A percentile compares a stretch with the other conserved stretches of the same genome.
phyloP scores from a whole-genome alignment of 1,140 invertebrate genomes.

The Drosophila serrata region DNA sequence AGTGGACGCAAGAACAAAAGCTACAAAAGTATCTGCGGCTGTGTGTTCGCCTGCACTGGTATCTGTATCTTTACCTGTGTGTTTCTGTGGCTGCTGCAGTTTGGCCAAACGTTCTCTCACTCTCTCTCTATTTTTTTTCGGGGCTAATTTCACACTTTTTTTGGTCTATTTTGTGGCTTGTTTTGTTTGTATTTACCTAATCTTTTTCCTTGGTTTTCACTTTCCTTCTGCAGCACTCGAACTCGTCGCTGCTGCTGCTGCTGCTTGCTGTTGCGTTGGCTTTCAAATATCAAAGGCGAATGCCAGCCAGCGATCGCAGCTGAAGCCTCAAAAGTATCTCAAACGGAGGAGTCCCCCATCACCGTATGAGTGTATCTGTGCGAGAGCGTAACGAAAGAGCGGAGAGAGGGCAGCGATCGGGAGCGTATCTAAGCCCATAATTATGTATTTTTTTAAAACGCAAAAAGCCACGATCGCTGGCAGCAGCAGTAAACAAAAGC shows the following conservation, averaged over 20 bases:
- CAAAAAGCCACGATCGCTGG: slow-evolving; percentile 59
- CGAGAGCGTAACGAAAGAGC: slow-evolving; percentile 11
- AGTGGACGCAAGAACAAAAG: slow-evolving; percentile 78
- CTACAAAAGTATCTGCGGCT: slow-evolving; percentile 41
- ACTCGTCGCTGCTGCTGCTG: slow-evolving; percentile 32
- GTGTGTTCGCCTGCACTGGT: background rate
- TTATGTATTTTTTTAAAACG: slow-evolving; percentile 84
- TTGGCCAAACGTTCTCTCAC: slow-evolving; percentile 40
- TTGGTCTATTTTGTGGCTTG: slow-evolving; percentile 13
- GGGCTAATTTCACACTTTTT: slow-evolving; percentile 27
- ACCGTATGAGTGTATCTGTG: background rate
- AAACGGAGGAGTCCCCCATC: slow-evolving; percentile 22
- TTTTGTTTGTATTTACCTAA: slow-evolving; percentile 60
- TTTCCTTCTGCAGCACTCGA: slow-evolving; percentile 67
- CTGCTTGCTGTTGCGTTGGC: slow-evolving; percentile 62
- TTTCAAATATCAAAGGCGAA: slow-evolving; percentile 81
- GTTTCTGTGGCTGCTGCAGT: slow-evolving; percentile 35
- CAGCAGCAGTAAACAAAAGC: slow-evolving; percentile 49
- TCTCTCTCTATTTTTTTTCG: slow-evolving; percentile 14
- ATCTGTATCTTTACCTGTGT: slow-evolving; percentile 35
- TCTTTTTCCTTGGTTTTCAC: slow-evolving; percentile 55
- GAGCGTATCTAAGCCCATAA: slow-evolving; percentile 79
- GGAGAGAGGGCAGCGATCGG: slow-evolving; percentile 17
- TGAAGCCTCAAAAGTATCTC: slow-evolving; percentile 54
- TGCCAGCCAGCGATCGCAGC: slow-evolving; percentile 66